phyloP scores from a whole-genome alignment of 2,113 vertebrate genomes.

The Morone chrysops region DNA sequence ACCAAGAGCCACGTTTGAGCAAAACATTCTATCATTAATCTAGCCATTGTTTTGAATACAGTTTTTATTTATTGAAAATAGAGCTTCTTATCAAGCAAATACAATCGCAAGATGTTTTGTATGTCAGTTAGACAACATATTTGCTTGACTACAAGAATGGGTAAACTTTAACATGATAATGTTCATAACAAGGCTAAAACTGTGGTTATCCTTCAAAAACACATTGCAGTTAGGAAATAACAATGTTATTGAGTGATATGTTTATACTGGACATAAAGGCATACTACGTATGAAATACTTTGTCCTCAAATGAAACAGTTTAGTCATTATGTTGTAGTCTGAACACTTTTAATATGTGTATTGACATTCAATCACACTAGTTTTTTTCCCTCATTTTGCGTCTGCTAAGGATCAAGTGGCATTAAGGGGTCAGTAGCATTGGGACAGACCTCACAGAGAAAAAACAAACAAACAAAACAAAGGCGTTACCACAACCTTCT shows the following conservation, averaged over 20 bases:
- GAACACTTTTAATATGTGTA: constrained; percentile 67
- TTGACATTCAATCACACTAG: constrained; percentile 63
- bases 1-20: constrained; percentile 60
- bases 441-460: constrained; percentile 81
- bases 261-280: constrained; percentile 53
- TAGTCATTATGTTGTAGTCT: constrained; percentile 30
- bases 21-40: constrained; percentile 36
- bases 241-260: constrained; percentile 44
- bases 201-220: constrained; percentile 62
- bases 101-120: constrained; percentile 59
- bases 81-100: constrained; percentile 67
- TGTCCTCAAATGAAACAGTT: constrained; percentile 60
- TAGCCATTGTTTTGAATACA: constrained; percentile 48
- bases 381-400: constrained; percentile 37
- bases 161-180: constrained; percentile 28
- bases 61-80: constrained; percentile 78
- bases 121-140: constrained; percentile 43
- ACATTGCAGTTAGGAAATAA: constrained; percentile 31
- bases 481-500: constrained; percentile 68
- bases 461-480: constrained; percentile 72
- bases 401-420: constrained; percentile 60
- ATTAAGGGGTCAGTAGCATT: constrained; percentile 82
- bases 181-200: constrained; percentile 37
- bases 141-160: constrained; percentile 47
- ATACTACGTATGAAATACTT: constrained; percentile 50